Evolutionary conservation across 2,797 vertebrate genomes (phyloP).

Genomic region (Cossypha heuglini): DNA sequence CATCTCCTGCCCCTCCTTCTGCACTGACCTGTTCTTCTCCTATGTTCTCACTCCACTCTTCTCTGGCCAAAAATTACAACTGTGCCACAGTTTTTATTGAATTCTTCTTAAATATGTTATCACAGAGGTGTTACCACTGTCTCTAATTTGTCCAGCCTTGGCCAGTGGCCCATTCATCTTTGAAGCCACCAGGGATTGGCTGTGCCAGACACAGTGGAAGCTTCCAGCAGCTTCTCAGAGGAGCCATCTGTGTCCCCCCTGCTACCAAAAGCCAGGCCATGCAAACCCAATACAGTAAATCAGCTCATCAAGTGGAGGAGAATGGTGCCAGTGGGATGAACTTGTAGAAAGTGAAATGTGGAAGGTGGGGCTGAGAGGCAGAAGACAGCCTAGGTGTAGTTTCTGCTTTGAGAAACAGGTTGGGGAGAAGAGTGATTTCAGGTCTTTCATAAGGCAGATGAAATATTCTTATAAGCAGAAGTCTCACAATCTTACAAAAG

Average conservation of each 20-base stretch:
- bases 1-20: not conserved
- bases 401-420: not conserved
- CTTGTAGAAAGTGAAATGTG: not conserved
- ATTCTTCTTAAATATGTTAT: not conserved
- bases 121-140: not conserved
- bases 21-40: not conserved
- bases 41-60: not conserved
- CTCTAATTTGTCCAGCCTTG: not conserved
- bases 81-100: not conserved
- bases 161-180: not conserved
- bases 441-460: not conserved
- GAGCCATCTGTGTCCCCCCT: not conserved
- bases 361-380: not conserved
- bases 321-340: not conserved
- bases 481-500: fast-evolving
- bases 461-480: not conserved
- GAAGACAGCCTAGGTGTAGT: not conserved
- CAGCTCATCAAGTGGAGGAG: not conserved
- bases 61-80: not conserved
- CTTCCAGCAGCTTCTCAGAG: not conserved
- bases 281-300: not conserved
- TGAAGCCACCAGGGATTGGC: not conserved
- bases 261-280: not conserved
- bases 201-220: not conserved
- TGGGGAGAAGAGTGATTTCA: not conserved